A percentile compares a stretch with the other conserved stretches of the same genome.
phyloP scores from a whole-genome alignment of 2,888 invertebrate species.

The Branchinecta sandiegonensis region DNA sequence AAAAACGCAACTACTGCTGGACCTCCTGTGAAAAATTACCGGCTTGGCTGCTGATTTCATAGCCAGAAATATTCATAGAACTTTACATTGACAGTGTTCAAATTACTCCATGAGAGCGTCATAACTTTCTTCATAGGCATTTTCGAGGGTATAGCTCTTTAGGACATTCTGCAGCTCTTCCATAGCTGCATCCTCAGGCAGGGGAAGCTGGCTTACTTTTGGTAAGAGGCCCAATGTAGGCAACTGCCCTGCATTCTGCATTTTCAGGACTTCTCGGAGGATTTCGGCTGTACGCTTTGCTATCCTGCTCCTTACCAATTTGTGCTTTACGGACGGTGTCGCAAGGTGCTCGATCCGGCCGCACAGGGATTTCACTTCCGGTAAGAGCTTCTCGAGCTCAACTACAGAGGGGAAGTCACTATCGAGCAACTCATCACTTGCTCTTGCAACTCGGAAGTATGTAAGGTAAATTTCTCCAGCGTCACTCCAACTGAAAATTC shows the following conservation, averaged over 20 bases:
- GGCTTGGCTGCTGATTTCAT: too few species aligned
- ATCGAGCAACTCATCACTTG: neutral
- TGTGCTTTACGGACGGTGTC: neutral
- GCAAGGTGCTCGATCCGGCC: neutral
- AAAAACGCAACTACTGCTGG: too few species aligned
- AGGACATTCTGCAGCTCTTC: slow-evolving; percentile 37
- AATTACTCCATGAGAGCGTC: too few species aligned
- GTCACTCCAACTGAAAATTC: neutral
- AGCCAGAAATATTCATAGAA: too few species aligned
- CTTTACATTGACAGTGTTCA: too few species aligned
- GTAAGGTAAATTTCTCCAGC: slow-evolving; percentile 4
- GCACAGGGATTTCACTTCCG: neutral
- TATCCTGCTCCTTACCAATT: neutral
- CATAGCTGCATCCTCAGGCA: slow-evolving; percentile 45
- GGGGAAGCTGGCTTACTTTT: slow-evolving; percentile 40
- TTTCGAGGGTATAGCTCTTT: slow-evolving; percentile 31
- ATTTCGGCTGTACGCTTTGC: neutral
- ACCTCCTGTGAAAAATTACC: too few species aligned
- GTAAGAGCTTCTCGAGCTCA: neutral
- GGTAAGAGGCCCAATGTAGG: slow-evolving; percentile 33
- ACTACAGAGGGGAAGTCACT: neutral
- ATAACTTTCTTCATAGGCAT: neutral
- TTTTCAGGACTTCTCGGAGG: neutral
- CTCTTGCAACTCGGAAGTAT: neutral
- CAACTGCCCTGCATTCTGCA: neutral